Evolutionary conservation across 2,797 vertebrate genomes (phyloP), one percentile per base, ranked within the genome.

Genomic region (Bryconaethiops microstoma): DNA sequence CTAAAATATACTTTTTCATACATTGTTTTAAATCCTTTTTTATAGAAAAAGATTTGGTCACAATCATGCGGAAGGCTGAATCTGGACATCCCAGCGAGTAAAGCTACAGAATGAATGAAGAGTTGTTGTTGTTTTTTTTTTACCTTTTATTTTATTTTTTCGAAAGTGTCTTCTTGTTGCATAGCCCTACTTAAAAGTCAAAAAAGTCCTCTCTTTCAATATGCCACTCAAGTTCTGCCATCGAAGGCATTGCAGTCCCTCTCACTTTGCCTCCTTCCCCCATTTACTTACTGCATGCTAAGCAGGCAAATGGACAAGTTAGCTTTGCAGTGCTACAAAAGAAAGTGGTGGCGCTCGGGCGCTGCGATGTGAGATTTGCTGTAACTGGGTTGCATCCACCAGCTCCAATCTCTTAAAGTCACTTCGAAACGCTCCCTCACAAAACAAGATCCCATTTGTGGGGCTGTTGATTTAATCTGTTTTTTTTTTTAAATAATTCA

Each of bases 21-120:
- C 25, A 55, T 81, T 73, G 83, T 82, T 86, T 78, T 80, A 70
- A 0, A 54, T 74, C 72, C 79, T 76, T 21, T 90, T 90, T 90
- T 78, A 29, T 87, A 86, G 93, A 93, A 50, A 96, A 97, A 94
- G 89, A 92, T 97, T 98, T 97, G 95, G 97, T 98, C 96, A 96
- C 95, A 84, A 87, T 95, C 95, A 93, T 95, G 95, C 96, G 94
- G 95, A 96, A 94, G 95, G 93, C 93, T 93, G 90, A 92, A 94
- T 93, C 86, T 91, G 88, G 92, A 87, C 86, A 92, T 90, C 91
- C 90, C 95, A 94, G 92, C 93, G 92, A 91, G 84, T 93, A 92
- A 94, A 95, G 94, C 95, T 95, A 94, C 88, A 91, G 91, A 90
- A 92, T 87, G 89, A 90, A 92, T 90, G 90, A 88, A 89, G 88